Evolutionary conservation across 2,113 vertebrate species (phyloP).

Genomic region (Mastomys coucha): DNA sequence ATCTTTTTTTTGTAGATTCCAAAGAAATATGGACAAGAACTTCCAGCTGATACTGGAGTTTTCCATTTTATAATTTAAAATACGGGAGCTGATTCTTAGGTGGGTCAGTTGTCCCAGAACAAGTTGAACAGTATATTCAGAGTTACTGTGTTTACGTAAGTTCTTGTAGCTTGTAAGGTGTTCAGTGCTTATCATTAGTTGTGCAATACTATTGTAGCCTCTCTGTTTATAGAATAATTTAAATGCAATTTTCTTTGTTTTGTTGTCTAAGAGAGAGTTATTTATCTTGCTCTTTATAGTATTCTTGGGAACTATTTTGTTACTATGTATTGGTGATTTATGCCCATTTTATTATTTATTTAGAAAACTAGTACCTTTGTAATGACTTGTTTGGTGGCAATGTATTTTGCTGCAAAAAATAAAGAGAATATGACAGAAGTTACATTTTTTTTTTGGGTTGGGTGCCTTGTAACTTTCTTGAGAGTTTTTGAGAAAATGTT

Average conservation of each 20-base stretch:
- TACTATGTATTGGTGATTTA: conserved; percentile 87
- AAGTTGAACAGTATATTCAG: conserved; percentile 77
- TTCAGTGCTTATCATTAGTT: conserved; percentile 83
- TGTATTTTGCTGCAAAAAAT: conserved; percentile 88
- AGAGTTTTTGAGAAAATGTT: conserved; percentile 37
- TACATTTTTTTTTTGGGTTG: conserved; percentile 76
- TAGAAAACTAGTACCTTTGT: conserved; percentile 87
- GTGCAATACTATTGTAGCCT: conserved; percentile 90
- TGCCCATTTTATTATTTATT: conserved; percentile 91
- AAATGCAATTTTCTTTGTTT: conserved; percentile 84
- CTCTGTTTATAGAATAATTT: conserved; percentile 84
- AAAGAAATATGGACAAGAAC: neutral
- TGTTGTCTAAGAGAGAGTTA: conserved; percentile 83
- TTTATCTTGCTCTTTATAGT: conserved; percentile 86
- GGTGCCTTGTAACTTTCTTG: conserved; percentile 70
- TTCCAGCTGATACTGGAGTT: conserved; percentile 30
- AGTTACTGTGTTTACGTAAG: conserved; percentile 71
- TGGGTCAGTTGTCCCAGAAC: conserved; percentile 79
- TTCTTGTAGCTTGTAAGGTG: conserved; percentile 82
- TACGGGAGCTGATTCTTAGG: conserved; percentile 52
- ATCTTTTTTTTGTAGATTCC: neutral
- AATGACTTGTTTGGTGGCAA: conserved; percentile 85
- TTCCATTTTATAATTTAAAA: conserved; percentile 59
- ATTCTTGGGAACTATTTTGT: conserved; percentile 82
- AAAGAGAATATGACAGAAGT: conserved; percentile 81